Evolutionary conservation across 2,797 vertebrate species (phyloP), one percentile per base, ranked within the genome.

Genomic region (Apodemus agrarius): DNA sequence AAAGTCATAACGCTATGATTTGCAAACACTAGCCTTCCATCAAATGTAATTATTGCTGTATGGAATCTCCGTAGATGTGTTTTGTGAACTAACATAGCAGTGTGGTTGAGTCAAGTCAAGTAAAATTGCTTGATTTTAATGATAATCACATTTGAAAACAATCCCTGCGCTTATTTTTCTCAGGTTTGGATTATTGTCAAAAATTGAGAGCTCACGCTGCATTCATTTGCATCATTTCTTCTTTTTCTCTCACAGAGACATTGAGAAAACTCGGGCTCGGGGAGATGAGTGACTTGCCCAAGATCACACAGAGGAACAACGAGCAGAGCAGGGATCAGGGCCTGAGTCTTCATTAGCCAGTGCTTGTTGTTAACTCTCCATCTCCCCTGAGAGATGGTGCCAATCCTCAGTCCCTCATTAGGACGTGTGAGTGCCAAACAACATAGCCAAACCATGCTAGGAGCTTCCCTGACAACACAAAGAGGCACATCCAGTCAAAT

Each of bases 111-210:
- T 84, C 29, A 90, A 84, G 80, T 85, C 21, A 26, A 84, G 34
- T 72, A 54, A 67, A 72, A 65, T 5, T 52, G 29, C 37, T 72
- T 22, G 13, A 72, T 90, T 95, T 90, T 72, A 90, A 52, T 93
- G 76, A 67, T 89, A 29, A 84, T 65, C 72, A 57, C 34, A 3
- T 46, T 86, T 46, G n/a, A 54, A 57, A 54, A 54, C 17, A 86
- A 43, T 65, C 19, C 7, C 43, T 59, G 57, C 29, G 61, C 40
- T 91, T 26, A 82, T 76, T 94, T 97, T 97, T 95, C 52, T 90
- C 40, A 31, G 57, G 12, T 26, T 21, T 91, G 89, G 81, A 87
- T 49, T 63, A 81, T 59, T 12, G 8, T 83, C 72, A 72, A 69
- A 96, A 65, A 34, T 72, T 84, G 57, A 82, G 24, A 82, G 29